These are phyloP conservation scores for Helicolenus hilgendorfi DNA, from an alignment of 2,797 vertebrate genomes.

Conservation along the genomic window DNA sequence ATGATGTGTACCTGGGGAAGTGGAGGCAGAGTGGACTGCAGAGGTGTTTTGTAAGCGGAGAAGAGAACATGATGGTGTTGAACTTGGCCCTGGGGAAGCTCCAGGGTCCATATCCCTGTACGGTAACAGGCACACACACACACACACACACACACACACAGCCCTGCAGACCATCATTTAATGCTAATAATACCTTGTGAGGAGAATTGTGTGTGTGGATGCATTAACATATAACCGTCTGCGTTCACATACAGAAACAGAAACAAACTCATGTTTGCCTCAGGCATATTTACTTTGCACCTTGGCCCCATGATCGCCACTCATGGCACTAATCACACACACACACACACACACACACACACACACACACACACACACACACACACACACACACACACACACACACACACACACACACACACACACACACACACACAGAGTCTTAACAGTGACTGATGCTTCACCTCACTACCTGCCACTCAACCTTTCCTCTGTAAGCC, in stretches of 20 bases:
- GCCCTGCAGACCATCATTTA: slow-evolving; percentile 30
- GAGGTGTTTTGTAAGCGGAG: slow-evolving; percentile 59
- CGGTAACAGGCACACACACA: slow-evolving; percentile 18
- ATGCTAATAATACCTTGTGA: slow-evolving; percentile 46
- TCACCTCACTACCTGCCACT: slow-evolving; percentile 73
- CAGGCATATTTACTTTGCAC: slow-evolving; percentile 31
- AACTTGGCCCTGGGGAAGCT: slow-evolving; percentile 64
- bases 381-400: slow-evolving; percentile 16
- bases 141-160: slow-evolving; percentile 18
- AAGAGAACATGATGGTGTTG: slow-evolving; percentile 67
- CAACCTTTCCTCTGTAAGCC: slow-evolving; percentile 52
- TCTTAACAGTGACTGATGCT: slow-evolving; percentile 65
- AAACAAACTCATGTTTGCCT: slow-evolving; percentile 15
- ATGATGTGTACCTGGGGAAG: slow-evolving; percentile 38
- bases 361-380: slow-evolving; percentile 9
- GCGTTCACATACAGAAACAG: neutral
- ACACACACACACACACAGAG: slow-evolving; percentile 29
- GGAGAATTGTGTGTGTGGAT: neutral
- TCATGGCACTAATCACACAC: slow-evolving; percentile 41
- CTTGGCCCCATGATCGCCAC: slow-evolving; percentile 26
- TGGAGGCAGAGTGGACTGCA: slow-evolving; percentile 46
- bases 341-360: slow-evolving; percentile 24
- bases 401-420: slow-evolving; percentile 22
- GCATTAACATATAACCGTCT: slow-evolving; percentile 36
- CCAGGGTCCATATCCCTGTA: slow-evolving; percentile 58